These are phyloP conservation scores for Bursaphelenchus mucronatus DNA, from an alignment of 1,140 invertebrate species.

Conservation along the genomic window DNA sequence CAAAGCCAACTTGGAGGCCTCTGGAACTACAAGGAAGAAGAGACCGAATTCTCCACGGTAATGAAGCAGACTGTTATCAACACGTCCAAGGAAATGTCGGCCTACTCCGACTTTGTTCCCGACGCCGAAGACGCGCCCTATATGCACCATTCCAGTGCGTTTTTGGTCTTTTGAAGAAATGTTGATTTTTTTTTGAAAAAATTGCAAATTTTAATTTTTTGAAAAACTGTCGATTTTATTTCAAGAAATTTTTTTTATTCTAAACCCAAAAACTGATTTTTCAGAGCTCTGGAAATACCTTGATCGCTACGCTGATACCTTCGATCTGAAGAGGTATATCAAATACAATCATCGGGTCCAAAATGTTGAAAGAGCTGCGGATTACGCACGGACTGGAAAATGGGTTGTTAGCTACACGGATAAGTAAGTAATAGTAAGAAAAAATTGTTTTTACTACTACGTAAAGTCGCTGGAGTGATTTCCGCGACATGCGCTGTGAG, in stretches of 20 bases:
- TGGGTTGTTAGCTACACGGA: constrained; percentile 37
- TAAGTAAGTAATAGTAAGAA: constrained; percentile 26
- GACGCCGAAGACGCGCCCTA: constrained; percentile 61
- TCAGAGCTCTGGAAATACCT: constrained; percentile 41
- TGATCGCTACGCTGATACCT: constrained; percentile 58
- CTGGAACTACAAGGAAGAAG: constrained; percentile 51
- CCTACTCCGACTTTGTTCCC: constrained; percentile 64
- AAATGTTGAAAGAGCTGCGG: constrained; percentile 24
- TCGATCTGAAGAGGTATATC: constrained; percentile 59
- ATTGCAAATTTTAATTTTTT: too few relatives aligned
- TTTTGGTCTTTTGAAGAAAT: too few relatives aligned
- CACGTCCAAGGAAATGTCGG: constrained; percentile 64
- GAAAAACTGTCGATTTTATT: too few relatives aligned
- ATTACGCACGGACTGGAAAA: constrained; percentile 35
- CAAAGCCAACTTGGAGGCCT: constrained; percentile 57
- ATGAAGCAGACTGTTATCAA: constrained; percentile 63
- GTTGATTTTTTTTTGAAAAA: too few relatives aligned
- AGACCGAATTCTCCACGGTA: constrained; percentile 51
- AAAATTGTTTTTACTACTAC: too few relatives aligned
- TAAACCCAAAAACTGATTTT: too few relatives aligned
- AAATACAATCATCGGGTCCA: constrained; percentile 55
- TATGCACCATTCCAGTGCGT: constrained; percentile 59
- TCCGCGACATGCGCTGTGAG: too few relatives aligned
- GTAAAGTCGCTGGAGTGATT: too few relatives aligned
- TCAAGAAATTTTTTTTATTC: too few relatives aligned